A percentile compares a stretch with the other conserved stretches of the same genome.
These are phyloP conservation scores for Nomada lathburiana DNA, from an alignment of 2,888 invertebrate genomes.

Conservation along the genomic window DNA sequence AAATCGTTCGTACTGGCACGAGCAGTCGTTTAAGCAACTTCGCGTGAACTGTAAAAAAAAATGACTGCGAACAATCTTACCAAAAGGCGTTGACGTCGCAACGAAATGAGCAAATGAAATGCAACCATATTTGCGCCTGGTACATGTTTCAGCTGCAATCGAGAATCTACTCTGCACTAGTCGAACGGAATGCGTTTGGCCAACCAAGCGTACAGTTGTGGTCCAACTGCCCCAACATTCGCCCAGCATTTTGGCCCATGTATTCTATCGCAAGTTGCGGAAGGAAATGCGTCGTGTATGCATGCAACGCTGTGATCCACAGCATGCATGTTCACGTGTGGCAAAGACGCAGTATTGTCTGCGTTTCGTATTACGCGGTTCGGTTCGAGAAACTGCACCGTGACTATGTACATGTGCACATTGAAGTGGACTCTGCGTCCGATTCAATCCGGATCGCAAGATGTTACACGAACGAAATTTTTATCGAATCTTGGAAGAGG, in stretches of 20 bases:
- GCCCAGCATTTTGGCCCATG: background rate
- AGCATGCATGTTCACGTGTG: background rate
- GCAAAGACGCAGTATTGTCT: background rate
- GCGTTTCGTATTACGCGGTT: constrained; percentile 9
- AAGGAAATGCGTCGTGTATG: background rate
- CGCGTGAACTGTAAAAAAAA: too few relatives aligned
- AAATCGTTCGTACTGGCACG: too few relatives aligned
- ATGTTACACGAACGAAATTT: too few relatives aligned
- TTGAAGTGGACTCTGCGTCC: too few relatives aligned
- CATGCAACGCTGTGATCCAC: background rate
- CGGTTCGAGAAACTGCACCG: background rate
- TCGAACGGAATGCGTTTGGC: constrained; percentile 1
- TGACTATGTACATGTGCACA: too few relatives aligned
- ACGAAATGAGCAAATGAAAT: too few relatives aligned
- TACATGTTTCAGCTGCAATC: background rate
- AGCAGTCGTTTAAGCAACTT: too few relatives aligned
- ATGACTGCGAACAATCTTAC: too few relatives aligned
- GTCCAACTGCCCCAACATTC: constrained; percentile 1
- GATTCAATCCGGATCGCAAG: too few relatives aligned
- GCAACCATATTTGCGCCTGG: too few relatives aligned
- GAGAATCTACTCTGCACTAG: background rate
- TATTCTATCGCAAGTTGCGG: background rate
- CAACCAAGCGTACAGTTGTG: background rate
- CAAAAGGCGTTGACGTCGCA: too few relatives aligned
- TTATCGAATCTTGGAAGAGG: too few relatives aligned